phyloP scores from a whole-genome alignment of 2,113 vertebrate species.

The Campylorhamphus procurvoides region DNA sequence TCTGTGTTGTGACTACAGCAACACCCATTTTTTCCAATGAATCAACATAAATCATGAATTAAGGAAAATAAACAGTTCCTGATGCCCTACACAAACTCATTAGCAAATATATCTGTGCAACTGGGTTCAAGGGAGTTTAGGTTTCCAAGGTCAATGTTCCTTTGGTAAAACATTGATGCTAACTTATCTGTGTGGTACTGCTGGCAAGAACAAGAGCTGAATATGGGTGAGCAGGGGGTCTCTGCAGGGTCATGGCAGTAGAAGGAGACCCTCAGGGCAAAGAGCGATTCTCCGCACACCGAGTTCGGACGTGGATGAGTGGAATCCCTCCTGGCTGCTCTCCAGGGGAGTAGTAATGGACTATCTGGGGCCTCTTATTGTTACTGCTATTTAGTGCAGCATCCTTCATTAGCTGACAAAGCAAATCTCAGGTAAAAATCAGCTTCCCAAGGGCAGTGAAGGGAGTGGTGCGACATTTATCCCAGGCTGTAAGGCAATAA shows the following conservation, averaged over 20 bases:
- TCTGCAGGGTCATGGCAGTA: rapidly evolving
- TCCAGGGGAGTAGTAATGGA: rapidly evolving
- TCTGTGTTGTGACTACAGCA: neutral
- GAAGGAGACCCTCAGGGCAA: neutral
- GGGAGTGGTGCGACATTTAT: neutral
- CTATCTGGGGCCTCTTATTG: rapidly evolving
- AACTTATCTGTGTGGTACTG: neutral
- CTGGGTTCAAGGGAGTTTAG: neutral
- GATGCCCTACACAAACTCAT: neutral
- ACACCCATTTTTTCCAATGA: neutral
- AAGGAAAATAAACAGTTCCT: neutral
- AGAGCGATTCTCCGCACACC: rapidly evolving
- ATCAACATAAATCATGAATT: neutral
- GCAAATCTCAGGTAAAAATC: neutral
- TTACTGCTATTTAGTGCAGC: neutral
- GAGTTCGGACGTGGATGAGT: neutral
- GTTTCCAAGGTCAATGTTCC: neutral
- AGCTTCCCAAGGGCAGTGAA: neutral
- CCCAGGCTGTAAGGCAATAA: neutral
- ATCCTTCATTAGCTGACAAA: neutral
- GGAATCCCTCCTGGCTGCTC: neutral
- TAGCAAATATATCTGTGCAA: neutral
- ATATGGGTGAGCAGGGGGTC: neutral
- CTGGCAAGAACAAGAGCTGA: neutral
- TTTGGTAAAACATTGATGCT: neutral